Conservation (phyloP, 2,113 vertebrate species). For the Grammomys surdaster region DNA sequence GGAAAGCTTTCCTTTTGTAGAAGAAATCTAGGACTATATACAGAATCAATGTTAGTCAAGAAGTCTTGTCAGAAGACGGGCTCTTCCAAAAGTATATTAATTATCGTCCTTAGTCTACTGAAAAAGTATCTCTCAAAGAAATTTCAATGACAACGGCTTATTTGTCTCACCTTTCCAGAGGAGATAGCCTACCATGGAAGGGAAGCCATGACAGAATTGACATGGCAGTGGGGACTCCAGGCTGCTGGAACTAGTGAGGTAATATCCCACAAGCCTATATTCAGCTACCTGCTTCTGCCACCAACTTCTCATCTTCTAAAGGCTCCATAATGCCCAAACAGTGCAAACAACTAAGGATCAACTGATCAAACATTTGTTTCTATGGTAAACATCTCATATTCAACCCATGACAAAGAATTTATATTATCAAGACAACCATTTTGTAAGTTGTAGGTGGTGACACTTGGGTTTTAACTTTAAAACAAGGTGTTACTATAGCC, state of each 20-base stretch:
- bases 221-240: not conserved
- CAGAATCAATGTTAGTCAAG: not conserved
- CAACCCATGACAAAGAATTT: not conserved
- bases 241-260: no score
- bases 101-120: not conserved
- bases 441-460: not conserved
- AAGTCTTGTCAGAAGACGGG: not conserved
- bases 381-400: not conserved
- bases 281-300: not conserved
- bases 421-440: not conserved
- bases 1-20: not conserved
- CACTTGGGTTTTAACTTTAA: not conserved
- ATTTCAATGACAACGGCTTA: not conserved
- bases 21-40: not conserved
- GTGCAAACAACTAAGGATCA: not conserved
- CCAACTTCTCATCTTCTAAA: not conserved
- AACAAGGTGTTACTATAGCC: not conserved
- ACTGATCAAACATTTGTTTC: not conserved
- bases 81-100: not conserved
- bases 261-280: not conserved
- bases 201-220: not conserved
- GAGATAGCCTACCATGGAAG: not conserved
- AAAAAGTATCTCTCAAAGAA: not conserved
- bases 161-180: not conserved
- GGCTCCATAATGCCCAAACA: not conserved